Conservation (phyloP, 2,797 vertebrate species). For the Rhinogobio ventralis region DNA sequence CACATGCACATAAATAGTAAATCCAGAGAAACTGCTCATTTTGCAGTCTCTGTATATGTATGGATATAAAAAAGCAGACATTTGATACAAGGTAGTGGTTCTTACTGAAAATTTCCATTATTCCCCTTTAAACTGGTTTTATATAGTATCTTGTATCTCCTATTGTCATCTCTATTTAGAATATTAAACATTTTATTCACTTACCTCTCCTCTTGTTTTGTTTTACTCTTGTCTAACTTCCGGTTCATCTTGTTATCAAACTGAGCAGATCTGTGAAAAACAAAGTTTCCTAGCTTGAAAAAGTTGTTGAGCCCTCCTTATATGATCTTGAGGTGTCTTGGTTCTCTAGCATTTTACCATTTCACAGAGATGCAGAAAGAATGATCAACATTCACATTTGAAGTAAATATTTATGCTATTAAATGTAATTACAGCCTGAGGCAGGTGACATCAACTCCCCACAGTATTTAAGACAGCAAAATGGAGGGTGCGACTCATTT, state of each 20-base stretch:
- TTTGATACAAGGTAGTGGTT: background rate
- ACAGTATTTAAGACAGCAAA: background rate
- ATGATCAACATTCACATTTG: background rate
- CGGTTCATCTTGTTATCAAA: conserved; percentile 79
- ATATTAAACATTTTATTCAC: conserved; percentile 18
- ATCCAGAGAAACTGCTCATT: background rate
- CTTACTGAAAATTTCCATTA: background rate
- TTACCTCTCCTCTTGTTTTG: conserved; percentile 91
- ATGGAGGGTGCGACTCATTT: background rate
- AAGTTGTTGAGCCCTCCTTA: background rate
- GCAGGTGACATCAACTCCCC: background rate
- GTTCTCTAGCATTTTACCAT: background rate
- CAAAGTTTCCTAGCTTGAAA: background rate
- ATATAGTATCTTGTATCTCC: background rate
- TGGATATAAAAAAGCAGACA: background rate
- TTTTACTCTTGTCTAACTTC: conserved; percentile 78
- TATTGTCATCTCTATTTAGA: background rate
- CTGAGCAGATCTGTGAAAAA: conserved; percentile 73
- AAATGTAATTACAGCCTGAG: background rate
- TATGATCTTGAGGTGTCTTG: background rate
- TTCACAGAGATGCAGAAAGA: background rate
- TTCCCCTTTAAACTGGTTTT: background rate
- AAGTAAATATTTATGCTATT: background rate
- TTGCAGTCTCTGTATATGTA: background rate
- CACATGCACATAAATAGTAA: background rate